Percentiles rank a stretch among this genome's conserved stretches.
Conservation (phyloP, 2,113 vertebrate species). For the Philantomba maxwellii region DNA sequence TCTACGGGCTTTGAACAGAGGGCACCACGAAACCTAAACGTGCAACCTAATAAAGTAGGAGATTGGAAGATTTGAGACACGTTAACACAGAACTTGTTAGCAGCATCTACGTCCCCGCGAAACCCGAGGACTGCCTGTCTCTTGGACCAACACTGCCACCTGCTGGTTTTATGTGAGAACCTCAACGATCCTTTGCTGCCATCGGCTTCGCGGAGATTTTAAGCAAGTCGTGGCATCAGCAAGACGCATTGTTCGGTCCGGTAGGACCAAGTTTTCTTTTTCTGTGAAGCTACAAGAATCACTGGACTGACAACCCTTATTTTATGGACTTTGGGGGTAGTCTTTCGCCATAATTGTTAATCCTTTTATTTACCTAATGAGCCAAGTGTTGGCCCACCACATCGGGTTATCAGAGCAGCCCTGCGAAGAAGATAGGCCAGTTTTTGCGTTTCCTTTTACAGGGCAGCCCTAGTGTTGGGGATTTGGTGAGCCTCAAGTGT, state of each 20-base stretch:
- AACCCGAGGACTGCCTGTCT: not conserved
- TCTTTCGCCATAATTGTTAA: not conserved
- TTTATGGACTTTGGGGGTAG: not conserved
- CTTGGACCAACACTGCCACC: conserved; percentile 76
- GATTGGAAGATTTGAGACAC: not conserved
- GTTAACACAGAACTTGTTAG: not conserved
- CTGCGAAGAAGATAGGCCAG: not conserved
- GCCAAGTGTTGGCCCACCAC: not conserved
- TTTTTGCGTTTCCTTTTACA: not conserved
- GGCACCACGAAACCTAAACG: not conserved
- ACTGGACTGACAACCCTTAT: not conserved
- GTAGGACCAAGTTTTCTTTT: not conserved
- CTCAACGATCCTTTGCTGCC: fast-evolving
- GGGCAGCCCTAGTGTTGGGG: not conserved
- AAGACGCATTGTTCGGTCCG: fast-evolving
- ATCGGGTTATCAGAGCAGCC: not conserved
- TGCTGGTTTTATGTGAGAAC: conserved; percentile 15
- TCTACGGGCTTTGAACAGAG: not conserved
- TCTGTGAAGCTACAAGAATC: not conserved
- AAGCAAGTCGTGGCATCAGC: not conserved
- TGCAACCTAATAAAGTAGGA: not conserved
- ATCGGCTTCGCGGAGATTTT: not conserved
- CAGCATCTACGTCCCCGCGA: not conserved
- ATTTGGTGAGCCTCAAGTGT: not conserved
- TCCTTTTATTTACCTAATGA: not conserved